A percentile compares a stretch with the other conserved stretches of the same genome.
These are phyloP conservation scores for Drosophila ochracea DNA, from an alignment of 2,888 invertebrate genomes.

Conservation along the genomic window DNA sequence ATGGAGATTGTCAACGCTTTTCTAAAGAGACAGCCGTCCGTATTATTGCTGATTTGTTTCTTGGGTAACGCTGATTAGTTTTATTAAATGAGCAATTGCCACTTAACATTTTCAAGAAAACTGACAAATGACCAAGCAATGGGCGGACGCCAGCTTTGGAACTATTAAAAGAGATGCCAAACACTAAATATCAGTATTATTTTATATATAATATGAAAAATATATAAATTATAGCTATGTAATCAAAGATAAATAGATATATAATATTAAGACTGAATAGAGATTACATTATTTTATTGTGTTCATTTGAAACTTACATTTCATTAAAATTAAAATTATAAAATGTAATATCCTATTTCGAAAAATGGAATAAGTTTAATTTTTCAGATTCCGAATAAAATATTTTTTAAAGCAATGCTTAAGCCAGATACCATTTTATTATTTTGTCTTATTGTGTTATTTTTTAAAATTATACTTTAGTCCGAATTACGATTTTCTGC, in stretches of 20 bases:
- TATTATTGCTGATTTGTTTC: slow-evolving; percentile 53
- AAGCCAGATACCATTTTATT: not conserved
- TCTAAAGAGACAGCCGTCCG: slow-evolving; percentile 19
- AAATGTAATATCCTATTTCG: not conserved
- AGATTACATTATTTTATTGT: not conserved
- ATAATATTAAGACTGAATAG: not conserved
- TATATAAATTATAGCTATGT: not conserved
- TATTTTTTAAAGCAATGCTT: not conserved
- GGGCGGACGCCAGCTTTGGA: not conserved
- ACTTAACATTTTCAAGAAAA: slow-evolving; percentile 49
- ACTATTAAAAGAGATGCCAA: not conserved
- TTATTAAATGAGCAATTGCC: slow-evolving; percentile 79
- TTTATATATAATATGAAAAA: not conserved
- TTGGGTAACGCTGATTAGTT: slow-evolving; percentile 69
- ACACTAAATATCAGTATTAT: not conserved
- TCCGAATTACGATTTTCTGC: not conserved
- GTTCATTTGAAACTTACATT: not conserved
- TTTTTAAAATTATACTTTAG: not conserved
- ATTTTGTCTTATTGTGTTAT: not conserved
- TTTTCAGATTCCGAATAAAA: not conserved
- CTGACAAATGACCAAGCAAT: slow-evolving; percentile 44
- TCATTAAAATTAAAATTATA: not conserved
- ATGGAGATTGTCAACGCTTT: slow-evolving; percentile 80
- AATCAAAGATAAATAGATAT: not conserved
- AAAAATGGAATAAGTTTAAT: not conserved